Percentiles rank a stretch among this genome's conserved stretches.
Evolutionary conservation across 2,797 vertebrate genomes (phyloP).

Genomic region (Erithacus rubecula): DNA sequence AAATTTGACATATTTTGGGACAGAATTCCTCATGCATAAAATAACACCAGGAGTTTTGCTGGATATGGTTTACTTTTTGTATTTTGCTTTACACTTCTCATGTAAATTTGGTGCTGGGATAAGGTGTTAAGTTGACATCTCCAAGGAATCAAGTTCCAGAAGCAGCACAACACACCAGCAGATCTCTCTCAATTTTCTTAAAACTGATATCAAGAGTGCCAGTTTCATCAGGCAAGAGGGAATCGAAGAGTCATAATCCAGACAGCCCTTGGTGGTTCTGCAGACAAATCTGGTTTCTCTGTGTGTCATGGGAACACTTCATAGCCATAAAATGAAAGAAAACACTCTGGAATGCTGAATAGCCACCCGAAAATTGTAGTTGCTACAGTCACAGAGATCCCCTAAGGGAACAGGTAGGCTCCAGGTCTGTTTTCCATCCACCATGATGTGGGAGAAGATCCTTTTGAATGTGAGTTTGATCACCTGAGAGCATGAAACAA

Average conservation of each 20-base stretch:
- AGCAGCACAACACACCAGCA: neutral
- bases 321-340: neutral
- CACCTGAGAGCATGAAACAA: conserved; percentile 12
- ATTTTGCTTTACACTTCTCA: conserved; percentile 44
- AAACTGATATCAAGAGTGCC: neutral
- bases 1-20: conserved; percentile 76
- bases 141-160: conserved; percentile 5
- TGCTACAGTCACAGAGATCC: neutral
- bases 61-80: conserved; percentile 37
- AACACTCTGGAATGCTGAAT: neutral
- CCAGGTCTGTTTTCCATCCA: neutral
- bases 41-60: conserved; percentile 62
- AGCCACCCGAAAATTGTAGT: neutral
- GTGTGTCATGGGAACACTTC: neutral
- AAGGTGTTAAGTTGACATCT: conserved; percentile 10
- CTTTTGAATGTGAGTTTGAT: neutral
- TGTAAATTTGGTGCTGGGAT: conserved; percentile 17
- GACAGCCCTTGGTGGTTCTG: neutral
- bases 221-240: neutral
- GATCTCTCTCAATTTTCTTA: neutral
- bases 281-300: neutral
- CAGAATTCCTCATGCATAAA: conserved; percentile 69
- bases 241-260: neutral
- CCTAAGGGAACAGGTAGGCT: neutral
- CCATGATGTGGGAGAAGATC: neutral